These are phyloP conservation scores for Malacoraja senta DNA, from an alignment of 2,797 vertebrate species.

Conservation along the genomic window DNA sequence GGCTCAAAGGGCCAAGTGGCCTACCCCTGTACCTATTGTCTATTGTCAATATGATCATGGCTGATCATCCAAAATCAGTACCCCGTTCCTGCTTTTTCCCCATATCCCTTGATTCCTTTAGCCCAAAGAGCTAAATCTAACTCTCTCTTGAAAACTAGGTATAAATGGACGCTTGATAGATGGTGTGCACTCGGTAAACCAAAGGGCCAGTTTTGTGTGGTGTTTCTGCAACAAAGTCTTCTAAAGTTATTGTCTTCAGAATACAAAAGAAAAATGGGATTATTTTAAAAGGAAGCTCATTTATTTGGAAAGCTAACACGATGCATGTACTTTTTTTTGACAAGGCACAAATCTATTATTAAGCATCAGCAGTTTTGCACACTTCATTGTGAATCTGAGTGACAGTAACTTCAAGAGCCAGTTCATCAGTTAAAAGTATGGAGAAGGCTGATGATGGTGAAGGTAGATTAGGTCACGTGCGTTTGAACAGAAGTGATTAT, in stretches of 20 bases:
- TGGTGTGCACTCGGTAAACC: too few species aligned
- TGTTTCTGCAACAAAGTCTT: background rate
- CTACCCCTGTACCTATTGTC: too few species aligned
- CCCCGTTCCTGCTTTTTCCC: too few species aligned
- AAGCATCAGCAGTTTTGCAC: background rate
- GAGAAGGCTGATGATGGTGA: background rate
- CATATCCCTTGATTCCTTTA: too few species aligned
- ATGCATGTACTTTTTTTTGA: background rate
- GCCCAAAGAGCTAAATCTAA: too few species aligned
- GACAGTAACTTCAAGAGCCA: background rate
- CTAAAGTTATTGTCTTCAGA: background rate
- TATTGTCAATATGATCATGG: too few species aligned
- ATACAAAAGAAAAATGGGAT: background rate
- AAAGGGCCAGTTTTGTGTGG: too few species aligned
- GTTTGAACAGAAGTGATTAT: background rate
- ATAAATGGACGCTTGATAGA: too few species aligned
- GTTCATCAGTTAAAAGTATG: background rate
- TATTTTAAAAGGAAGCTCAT: too few species aligned
- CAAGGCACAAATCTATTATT: background rate
- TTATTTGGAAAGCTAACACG: background rate
- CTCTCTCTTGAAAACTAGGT: too few species aligned
- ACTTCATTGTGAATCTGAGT: background rate
- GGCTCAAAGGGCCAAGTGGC: too few species aligned
- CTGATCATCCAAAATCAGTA: too few species aligned
- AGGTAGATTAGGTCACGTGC: background rate